Evolutionary conservation across 2,113 vertebrate genomes (phyloP).

Genomic region (Junco hyemalis): DNA sequence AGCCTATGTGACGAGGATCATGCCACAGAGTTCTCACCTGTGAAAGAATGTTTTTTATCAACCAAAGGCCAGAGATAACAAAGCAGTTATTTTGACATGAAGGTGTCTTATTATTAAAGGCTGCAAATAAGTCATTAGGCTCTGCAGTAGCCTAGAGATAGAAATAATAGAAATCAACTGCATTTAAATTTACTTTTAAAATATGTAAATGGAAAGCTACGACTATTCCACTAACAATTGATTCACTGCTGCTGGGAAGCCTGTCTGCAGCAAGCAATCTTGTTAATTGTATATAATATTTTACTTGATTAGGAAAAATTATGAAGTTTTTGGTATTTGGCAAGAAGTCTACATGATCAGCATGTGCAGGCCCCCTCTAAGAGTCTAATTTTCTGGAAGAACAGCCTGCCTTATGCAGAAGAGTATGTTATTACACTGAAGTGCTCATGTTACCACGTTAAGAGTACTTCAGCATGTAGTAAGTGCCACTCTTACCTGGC

Average conservation of each 20-base stretch:
- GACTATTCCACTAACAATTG: background rate
- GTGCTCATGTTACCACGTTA: background rate
- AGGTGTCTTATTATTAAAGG: background rate
- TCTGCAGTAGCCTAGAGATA: background rate
- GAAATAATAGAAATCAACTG: background rate
- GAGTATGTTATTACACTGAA: background rate
- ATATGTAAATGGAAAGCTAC: background rate
- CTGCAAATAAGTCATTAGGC: background rate
- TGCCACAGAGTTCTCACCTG: constrained; percentile 98
- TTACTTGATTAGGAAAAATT: background rate
- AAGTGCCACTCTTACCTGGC: constrained; percentile 80
- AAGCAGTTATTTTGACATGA: background rate
- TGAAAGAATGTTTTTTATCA: background rate
- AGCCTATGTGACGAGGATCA: constrained; percentile 94
- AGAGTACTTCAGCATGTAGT: background rate
- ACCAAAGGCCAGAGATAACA: background rate
- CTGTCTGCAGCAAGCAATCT: background rate
- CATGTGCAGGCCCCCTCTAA: background rate
- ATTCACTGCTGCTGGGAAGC: background rate
- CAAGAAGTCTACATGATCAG: background rate
- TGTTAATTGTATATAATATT: background rate
- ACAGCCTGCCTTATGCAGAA: background rate
- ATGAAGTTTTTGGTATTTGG: background rate
- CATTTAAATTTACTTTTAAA: background rate
- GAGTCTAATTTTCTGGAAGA: background rate